Conservation (phyloP, 37 sponge, comb jelly and placozoan species). For the Chondrilla cf. caribensis region DNA sequence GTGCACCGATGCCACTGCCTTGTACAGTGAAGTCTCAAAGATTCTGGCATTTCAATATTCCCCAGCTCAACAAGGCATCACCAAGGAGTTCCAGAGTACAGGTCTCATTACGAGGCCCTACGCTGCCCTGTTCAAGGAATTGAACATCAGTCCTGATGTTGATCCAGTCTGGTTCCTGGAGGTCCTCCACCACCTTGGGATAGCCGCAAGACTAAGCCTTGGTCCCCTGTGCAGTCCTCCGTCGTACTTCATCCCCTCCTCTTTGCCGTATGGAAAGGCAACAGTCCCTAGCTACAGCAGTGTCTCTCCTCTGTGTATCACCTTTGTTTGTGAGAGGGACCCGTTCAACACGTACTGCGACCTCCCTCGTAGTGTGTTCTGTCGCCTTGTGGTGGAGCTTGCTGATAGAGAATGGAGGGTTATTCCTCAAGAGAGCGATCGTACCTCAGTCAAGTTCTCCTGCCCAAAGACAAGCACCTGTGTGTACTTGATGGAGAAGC, state of each 20-base stretch:
- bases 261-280: not conserved
- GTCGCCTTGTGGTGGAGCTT: not conserved
- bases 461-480: too few relatives aligned
- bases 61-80: not conserved
- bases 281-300: not conserved
- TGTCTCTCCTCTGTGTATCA: not conserved
- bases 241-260: not conserved
- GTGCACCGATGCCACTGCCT: not conserved
- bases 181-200: not conserved
- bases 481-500: not conserved
- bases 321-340: not conserved
- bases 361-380: not conserved
- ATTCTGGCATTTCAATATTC: not conserved
- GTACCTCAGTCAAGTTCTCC: not conserved
- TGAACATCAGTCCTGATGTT: not conserved
- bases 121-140: not conserved
- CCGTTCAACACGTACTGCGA: not conserved
- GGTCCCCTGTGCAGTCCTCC: not conserved
- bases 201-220: not conserved
- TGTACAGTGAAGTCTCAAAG: not conserved
- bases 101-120: not conserved
- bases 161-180: not conserved
- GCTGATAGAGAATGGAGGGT: not conserved
- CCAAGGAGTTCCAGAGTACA: not conserved
- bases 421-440: not conserved